Evolutionary conservation across 2,113 vertebrate species (phyloP).

Genomic region (Clarias macrocephalus): DNA sequence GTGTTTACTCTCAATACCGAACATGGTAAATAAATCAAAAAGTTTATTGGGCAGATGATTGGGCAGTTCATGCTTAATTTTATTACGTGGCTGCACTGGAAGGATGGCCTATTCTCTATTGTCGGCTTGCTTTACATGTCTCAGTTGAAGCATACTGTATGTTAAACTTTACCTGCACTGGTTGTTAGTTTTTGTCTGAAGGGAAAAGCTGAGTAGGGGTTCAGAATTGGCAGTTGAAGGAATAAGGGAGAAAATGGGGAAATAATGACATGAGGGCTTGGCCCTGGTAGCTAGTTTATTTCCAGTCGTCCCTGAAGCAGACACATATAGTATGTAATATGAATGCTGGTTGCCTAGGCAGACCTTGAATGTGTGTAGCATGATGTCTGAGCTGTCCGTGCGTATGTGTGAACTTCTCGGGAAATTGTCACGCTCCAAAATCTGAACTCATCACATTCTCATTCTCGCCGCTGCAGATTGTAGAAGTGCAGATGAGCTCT

Average conservation of each 20-base stretch:
- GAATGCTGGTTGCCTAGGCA: not conserved
- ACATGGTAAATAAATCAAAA: not conserved
- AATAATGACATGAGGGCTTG: too few species aligned
- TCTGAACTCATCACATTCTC: conserved; percentile 35
- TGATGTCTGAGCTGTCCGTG: not conserved
- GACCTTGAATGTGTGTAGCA: not conserved
- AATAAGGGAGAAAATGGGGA: not conserved
- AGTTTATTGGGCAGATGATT: not conserved
- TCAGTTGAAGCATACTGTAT: not conserved
- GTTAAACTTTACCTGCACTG: not conserved
- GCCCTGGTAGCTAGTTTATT: not conserved
- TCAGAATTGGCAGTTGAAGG: not conserved
- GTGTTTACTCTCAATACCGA: not conserved
- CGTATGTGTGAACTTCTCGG: not conserved
- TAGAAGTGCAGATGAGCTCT: conserved; percentile 8
- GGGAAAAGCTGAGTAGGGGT: not conserved
- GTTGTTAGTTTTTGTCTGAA: not conserved
- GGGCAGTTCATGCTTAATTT: not conserved
- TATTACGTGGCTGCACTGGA: not conserved
- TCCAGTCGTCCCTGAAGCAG: not conserved
- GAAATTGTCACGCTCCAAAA: not conserved
- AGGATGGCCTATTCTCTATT: not conserved
- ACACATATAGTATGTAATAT: not conserved
- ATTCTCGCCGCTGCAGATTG: conserved; percentile 10
- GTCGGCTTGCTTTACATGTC: not conserved